phyloP scores from a whole-genome alignment of 1,140 invertebrate species.

The Sycophila sp. region DNA sequence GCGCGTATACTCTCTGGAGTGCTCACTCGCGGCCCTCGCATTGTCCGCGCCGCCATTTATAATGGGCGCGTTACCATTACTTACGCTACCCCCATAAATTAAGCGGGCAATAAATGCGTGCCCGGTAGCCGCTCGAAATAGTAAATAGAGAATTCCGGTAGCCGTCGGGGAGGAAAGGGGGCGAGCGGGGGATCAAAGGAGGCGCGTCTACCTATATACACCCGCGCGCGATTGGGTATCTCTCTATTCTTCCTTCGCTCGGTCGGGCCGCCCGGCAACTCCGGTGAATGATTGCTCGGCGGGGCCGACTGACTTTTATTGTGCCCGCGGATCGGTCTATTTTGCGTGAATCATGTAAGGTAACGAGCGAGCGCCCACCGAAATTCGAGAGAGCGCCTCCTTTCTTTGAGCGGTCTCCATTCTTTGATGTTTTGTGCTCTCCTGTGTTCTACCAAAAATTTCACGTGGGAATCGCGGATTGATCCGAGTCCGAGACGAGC shows the following conservation, averaged over 20 bases:
- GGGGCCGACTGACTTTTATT: slow-evolving; percentile 32
- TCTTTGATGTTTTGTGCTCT: too few species aligned
- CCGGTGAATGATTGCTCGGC: slow-evolving; percentile 8
- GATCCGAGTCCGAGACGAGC: too few species aligned
- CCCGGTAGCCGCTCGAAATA: slow-evolving; percentile 44
- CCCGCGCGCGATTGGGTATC: slow-evolving; percentile 1
- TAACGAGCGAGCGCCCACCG: slow-evolving; percentile 1
- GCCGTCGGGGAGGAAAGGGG: slow-evolving; percentile 27
- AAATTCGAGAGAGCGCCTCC: slow-evolving; percentile 25
- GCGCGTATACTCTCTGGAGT: too few species aligned
- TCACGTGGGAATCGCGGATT: slow-evolving; percentile 22
- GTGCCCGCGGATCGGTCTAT: slow-evolving; percentile 14
- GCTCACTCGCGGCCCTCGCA: neutral
- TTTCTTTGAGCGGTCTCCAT: too few species aligned
- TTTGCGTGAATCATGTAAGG: slow-evolving; percentile 29
- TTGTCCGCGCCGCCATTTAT: neutral
- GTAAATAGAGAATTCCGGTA: slow-evolving; percentile 61
- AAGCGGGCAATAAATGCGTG: slow-evolving; percentile 44
- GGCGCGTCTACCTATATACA: neutral
- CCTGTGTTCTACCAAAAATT: too few species aligned
- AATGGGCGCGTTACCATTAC: too few species aligned
- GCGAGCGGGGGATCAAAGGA: slow-evolving; percentile 16
- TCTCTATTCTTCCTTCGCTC: slow-evolving; percentile 23
- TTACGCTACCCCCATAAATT: slow-evolving; percentile 6
- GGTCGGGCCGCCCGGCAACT: neutral